Evolutionary conservation across 1,140 invertebrate genomes (phyloP).

Genomic region (Samia ricini): DNA sequence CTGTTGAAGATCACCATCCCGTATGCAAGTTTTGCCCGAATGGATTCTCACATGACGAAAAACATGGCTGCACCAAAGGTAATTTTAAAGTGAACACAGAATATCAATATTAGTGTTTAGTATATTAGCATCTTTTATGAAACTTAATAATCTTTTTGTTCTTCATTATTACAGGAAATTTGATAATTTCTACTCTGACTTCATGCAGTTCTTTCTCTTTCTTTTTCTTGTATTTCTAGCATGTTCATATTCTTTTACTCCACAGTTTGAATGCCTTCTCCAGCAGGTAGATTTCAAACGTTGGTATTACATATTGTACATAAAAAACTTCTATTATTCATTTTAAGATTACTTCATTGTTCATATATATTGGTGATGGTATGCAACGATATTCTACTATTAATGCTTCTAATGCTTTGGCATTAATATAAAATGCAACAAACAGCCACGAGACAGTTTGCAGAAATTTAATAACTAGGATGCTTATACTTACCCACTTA

Average conservation of each 20-base stretch:
- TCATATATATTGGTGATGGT: conserved; percentile 42
- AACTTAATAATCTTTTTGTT: conserved; percentile 75
- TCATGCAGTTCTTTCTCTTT: conserved; percentile 70
- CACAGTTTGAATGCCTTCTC: conserved; percentile 66
- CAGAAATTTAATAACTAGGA: conserved; percentile 39
- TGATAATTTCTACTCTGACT: conserved; percentile 69
- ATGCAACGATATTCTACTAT: conserved; percentile 42
- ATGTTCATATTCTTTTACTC: conserved; percentile 64
- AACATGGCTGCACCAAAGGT: conserved; percentile 97
- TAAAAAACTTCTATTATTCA: conserved; percentile 34
- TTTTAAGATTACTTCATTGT: conserved; percentile 10
- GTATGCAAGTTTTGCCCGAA: conserved; percentile 96
- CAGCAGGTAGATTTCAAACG: conserved; percentile 66
- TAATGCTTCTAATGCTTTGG: conserved; percentile 60
- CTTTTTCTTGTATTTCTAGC: conserved; percentile 63
- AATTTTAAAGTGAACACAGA: conserved; percentile 75
- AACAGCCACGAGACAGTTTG: conserved; percentile 74
- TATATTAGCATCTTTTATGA: conserved; percentile 57
- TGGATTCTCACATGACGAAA: conserved; percentile 92
- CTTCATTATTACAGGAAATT: conserved; percentile 78
- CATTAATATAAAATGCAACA: conserved; percentile 50
- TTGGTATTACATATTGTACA: conserved; percentile 60
- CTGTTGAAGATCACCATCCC: conserved; percentile 94
- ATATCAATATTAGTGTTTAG: conserved; percentile 51
- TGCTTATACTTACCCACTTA: conserved; percentile 35